Evolutionary conservation across 1,140 invertebrate species (phyloP), one percentile per base, ranked within the genome.

Genomic region (Eulimnadia texana): DNA sequence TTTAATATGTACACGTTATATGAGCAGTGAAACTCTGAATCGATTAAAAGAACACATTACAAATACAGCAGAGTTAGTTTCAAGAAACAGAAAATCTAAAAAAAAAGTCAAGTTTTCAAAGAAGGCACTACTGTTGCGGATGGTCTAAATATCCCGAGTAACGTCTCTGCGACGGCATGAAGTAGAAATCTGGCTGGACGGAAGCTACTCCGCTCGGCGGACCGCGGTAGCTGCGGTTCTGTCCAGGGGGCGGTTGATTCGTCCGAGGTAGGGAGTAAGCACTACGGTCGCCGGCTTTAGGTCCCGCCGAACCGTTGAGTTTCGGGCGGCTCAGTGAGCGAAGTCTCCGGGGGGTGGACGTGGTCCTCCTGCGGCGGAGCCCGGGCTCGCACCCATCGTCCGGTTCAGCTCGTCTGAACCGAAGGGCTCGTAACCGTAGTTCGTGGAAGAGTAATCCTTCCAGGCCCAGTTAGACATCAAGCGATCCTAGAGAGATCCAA

Each of bases 121-220:
- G n/a, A n/a, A n/a, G n/a, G n/a, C n/a, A n/a, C n/a, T n/a, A n/a
- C n/a, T n/a, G n/a, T n/a, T 42, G 33, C 33, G 33, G 33, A 16
- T 57, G 29, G 29, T 57, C 55, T 57, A 33, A 27, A n/a, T 57
- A 57, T 6, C 55, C 90, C 65, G 89, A 90, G 74, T 93, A 92
- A 71, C 93, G 91, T 55, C 90, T 74, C 68, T 94, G 90, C 28
- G 88, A 91, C 16, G 90, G 90, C 89, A 93, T 93, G 70, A 93
- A 93, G 72, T 93, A 94, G 73, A 93, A 93, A 73, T 94, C 90
- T 0, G 90, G 85, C 64, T 84, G 79, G 68, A 58, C 22, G 42
- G 29, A 47, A 22, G 64, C 63, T 50, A 60, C 61, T 25, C 53
- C 50, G 61, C 47, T 55, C 54, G 47, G 51, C 2, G 52, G 61